Evolutionary conservation across 1,140 invertebrate species (phyloP).

Genomic region (Yoshiicerus persimilis): DNA sequence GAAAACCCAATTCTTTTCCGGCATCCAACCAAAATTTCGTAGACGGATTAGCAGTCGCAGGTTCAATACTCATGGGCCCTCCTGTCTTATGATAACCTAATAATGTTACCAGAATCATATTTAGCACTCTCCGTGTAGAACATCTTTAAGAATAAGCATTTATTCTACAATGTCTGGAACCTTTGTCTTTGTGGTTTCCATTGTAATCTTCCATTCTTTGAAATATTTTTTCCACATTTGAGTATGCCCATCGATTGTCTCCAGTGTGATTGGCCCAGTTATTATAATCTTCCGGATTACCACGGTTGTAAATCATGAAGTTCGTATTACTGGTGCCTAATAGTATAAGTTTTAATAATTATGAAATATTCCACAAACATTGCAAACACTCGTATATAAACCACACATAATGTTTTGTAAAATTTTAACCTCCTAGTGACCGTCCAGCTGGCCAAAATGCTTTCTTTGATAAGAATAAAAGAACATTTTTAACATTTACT

Average conservation of each 20-base stretch:
- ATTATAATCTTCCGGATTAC: constrained; percentile 66
- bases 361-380: no score
- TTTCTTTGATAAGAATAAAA: not conserved
- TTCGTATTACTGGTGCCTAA: constrained; percentile 60
- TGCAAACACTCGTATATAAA: no score
- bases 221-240: constrained; percentile 74
- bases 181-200: not conserved
- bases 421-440: constrained; percentile 58
- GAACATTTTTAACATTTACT: no score
- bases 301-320: constrained; percentile 66
- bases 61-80: not conserved
- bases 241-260: constrained; percentile 60
- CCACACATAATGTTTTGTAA: no score
- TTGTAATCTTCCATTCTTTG: constrained; percentile 72
- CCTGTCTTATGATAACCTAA: not conserved
- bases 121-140: no score
- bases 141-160: no score
- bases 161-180: no score
- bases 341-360: no score
- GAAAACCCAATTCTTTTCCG: not conserved
- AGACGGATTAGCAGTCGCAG: not conserved
- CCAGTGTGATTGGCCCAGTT: constrained; percentile 60
- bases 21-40: not conserved
- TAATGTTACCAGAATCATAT: no score
- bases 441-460: constrained; percentile 54